Base-by-base conservation (phyloP, 2,113 vertebrate genomes). In the Gila orcuttii region DNA sequence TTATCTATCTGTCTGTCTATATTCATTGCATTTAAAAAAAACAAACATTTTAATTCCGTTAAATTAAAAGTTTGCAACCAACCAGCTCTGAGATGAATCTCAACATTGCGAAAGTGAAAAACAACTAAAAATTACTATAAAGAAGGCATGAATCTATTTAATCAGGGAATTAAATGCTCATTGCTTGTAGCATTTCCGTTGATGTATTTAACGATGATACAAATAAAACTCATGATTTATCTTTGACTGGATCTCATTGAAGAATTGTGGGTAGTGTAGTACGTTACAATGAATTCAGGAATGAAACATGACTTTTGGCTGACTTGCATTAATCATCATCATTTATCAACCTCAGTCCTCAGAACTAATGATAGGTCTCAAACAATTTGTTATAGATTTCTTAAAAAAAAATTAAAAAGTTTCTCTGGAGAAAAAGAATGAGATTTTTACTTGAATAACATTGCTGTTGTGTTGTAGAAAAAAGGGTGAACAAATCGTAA, bases 211-310 rank as follows among this genome's bases (percentile, higher is more conserved):
- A 66, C 5, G 6, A 31, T 31, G 5, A 7, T 6, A 66, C 28
- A 33, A 66, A 6, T 33, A 17, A 66, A 31, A 33, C 64, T 11
- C 3, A 12, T 62, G 10, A 19, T 17, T 52, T 19, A 52, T 55
- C 17, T 21, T 39, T 69, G 68, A 10, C 68, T 71, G 68, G 68
- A 50, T 47, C 45, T 28, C 6, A 52, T 13, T 52, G 45, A 76
- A 52, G 74, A 19, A 31, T 31, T 52, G 74, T 76, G 74, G 6
- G 74, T 52, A 76, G 45, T 76, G 12, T 47, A 75, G 73, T 76
- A 39, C 57, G 36, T 69, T 15, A 33, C 31, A 36, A 6, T 15
- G 28, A 36, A 33, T 17, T 69, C 66, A 21, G n/a, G 21, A 39
- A 21, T 73, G 39, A 12, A 42, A 73, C 33, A 42, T 55, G 52